These are phyloP conservation scores for Amphipyra tragopoginis DNA, from an alignment of 2,888 invertebrate genomes.

Conservation along the genomic window DNA sequence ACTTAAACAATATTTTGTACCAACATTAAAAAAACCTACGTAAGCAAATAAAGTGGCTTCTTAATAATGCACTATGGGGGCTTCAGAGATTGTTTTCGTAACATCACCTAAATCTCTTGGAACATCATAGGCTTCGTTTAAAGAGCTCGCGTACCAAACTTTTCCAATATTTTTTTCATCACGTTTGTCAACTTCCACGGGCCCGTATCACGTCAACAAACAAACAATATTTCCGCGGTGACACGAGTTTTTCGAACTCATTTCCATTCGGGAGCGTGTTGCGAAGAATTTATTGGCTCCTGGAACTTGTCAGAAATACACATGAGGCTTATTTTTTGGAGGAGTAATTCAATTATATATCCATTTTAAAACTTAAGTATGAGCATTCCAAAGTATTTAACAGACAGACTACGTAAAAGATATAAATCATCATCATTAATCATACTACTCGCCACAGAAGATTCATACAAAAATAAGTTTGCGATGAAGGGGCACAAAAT, in stretches of 20 bases:
- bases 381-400: too few relatives aligned
- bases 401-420: too few relatives aligned
- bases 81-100: conserved; percentile 47
- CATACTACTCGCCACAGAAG: too few relatives aligned
- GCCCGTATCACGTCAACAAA: conserved; percentile 79
- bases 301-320: conserved; percentile 60
- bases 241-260: conserved; percentile 79
- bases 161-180: conserved; percentile 87
- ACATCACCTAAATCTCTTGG: conserved; percentile 56
- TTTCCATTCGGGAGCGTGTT: conserved; percentile 77
- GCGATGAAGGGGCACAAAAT: too few relatives aligned
- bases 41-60: neutral
- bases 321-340: conserved; percentile 66
- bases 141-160: conserved; percentile 73
- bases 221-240: conserved; percentile 81
- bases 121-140: conserved; percentile 67
- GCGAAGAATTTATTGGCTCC: conserved; percentile 74
- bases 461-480: too few relatives aligned
- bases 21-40: neutral
- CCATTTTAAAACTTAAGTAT: neutral
- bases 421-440: too few relatives aligned
- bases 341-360: conserved; percentile 58
- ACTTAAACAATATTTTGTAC: neutral
- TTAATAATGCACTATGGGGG: conserved; percentile 13
- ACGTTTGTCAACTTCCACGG: conserved; percentile 78